Percentiles rank a stretch among this genome's conserved stretches.
Evolutionary conservation across 2,113 vertebrate species (phyloP).

Genomic region (Psophia crepitans): DNA sequence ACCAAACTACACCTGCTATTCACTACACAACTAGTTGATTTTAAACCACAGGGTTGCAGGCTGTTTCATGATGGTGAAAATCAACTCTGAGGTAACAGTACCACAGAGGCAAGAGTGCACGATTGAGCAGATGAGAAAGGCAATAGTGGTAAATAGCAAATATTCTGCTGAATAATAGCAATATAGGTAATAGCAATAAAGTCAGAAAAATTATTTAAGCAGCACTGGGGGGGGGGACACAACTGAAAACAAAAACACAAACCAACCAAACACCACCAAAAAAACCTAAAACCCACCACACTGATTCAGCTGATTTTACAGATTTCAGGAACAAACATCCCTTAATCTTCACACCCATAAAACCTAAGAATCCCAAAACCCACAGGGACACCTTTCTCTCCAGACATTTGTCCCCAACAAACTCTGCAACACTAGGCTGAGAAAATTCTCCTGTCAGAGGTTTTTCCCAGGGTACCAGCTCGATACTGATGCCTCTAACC

Average conservation of each 20-base stretch:
- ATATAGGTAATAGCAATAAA: not conserved
- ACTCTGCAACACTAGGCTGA: not conserved
- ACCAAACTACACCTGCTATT: not conserved
- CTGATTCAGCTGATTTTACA: not conserved
- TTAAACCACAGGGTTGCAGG: not conserved
- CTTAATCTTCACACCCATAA: not conserved
- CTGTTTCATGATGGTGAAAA: not conserved
- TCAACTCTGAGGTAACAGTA: not conserved
- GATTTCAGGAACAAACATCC: not conserved
- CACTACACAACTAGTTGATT: not conserved
- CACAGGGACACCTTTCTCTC: not conserved
- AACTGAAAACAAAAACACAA: too few species aligned
- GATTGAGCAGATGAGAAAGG: not conserved
- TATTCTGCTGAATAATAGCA: too few species aligned
- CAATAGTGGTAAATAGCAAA: too few species aligned
- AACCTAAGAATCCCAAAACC: not conserved
- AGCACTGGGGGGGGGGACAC: not conserved
- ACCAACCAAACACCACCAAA: not conserved
- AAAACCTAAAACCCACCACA: not conserved
- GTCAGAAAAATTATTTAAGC: not conserved
- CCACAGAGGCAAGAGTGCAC: not conserved
- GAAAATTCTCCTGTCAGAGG: not conserved
- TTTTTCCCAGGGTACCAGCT: not conserved
- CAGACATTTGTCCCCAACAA: not conserved
- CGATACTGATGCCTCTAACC: not conserved